Percentiles rank a stretch among this genome's conserved stretches.
Evolutionary conservation across 2,113 vertebrate genomes (phyloP).

Genomic region (Limnothrissa miodon): DNA sequence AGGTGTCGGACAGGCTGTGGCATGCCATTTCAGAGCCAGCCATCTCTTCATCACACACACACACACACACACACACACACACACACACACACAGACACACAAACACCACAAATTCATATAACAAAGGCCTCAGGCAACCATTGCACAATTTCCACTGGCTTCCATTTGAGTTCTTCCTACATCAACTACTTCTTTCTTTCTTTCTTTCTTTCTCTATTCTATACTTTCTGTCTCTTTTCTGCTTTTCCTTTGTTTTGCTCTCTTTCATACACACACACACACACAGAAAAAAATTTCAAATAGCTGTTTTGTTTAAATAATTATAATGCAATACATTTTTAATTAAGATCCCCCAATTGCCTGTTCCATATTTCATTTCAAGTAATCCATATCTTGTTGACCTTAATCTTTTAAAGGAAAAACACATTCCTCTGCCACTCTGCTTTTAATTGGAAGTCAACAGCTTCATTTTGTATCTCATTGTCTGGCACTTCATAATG

Average conservation of each 20-base stretch:
- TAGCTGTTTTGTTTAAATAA: not conserved
- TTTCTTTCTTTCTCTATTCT: not conserved
- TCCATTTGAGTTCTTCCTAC: not conserved
- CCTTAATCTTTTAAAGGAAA: not conserved
- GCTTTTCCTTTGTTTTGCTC: not conserved
- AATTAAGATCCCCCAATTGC: not conserved
- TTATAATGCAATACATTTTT: not conserved
- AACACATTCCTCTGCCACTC: not conserved
- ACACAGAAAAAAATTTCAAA: not conserved
- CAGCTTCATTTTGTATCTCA: not conserved
- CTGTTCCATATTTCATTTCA: not conserved
- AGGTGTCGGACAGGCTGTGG: conserved; percentile 20
- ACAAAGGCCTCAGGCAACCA: not conserved
- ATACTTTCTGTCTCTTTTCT: not conserved
- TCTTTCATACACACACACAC: not conserved
- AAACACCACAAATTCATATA: not conserved
- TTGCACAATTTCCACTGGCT: not conserved
- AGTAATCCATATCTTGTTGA: not conserved
- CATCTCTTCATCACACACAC: conserved; percentile 2
- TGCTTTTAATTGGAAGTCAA: not conserved
- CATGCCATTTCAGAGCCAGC: not conserved
- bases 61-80: conserved; percentile 4
- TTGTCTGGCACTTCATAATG: not conserved
- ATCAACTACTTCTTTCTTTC: not conserved
- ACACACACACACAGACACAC: not conserved